Evolutionary conservation across 2,113 vertebrate species (phyloP), one percentile per base, ranked within the genome.

Genomic region (Dissostichus mawsoni): DNA sequence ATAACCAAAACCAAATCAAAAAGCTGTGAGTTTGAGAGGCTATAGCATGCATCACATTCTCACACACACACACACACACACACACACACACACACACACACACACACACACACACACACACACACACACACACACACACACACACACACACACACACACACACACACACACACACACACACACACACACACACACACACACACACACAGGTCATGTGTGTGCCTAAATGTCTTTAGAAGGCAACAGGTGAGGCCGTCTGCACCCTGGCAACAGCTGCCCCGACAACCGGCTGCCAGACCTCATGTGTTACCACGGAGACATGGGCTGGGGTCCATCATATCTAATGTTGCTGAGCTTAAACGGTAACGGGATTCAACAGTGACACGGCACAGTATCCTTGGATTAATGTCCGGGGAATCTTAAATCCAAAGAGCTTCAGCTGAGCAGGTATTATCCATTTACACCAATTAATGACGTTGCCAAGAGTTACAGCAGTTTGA

Each of bases 171-270:
- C 53, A 57, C 16, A 33, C 63, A 20, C 55, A 63, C 62, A 48
- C 74, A 56, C 36, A 68, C 61, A 51, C 8, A 74, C 45, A 68
- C 58, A 74, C 81, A 69, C 50, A 62, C 52, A 66, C 10, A 68
- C 59, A n/a, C 33, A 33, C 70, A 13, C 47, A 48, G 65, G 56
- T 67, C 76, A 20, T 53, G 50, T 56, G 18, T 63, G 57, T 70
- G 77, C 65, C 74, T 89, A 76, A 74, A 85, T 78, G 76, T 87
- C 81, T 76, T 59, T 23, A 73, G 63, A 84, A 74, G 82, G 78
- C 66, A 82, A 92, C 95, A 94, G 93, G 93, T 95, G 93, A 93
- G 70, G 89, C 81, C 50, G 80, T 85, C 69, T 71, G 77, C 78
- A 59, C 74, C 83, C 76, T 56, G 57, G 77, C 84, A 89, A 88